Base-by-base conservation (phyloP, 2,113 vertebrate species). In the Phocoena phocoena region DNA sequence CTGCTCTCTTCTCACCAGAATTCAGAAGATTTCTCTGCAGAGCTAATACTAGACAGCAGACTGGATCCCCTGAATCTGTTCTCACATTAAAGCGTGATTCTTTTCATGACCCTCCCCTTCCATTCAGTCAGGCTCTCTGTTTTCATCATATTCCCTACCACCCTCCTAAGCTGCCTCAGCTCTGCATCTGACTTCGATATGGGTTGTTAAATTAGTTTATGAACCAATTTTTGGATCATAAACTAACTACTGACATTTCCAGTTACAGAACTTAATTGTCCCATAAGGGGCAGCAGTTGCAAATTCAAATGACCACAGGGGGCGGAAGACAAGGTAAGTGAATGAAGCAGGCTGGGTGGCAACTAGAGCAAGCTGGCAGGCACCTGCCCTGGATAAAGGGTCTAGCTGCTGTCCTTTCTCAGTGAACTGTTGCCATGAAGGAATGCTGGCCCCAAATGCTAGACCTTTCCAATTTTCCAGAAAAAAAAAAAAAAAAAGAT, bases 361-460 rank as follows among this genome's bases (percentile, higher is more conserved):
- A 31, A 21, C 38, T 8, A 38, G 67, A 14, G 31, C 14, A n/a
- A 26, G 36, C 23, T 6, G 63, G 36, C 0, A 0, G 9, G 33
- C 3, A 2, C 25, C 77, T 50, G 17, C 21, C 23, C 20, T 33
- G 33, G 62, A 84, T 50, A 44, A 73, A 44, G 36, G 11, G 8
- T 33, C 68, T 8, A 71, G 53, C 20, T 44, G 21, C 33, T n/a
- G 0, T 47, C 44, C 18, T 47, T 67, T 25, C 1, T 31, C 1
- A 4, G 8, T 33, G 21, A 50, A 38, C 36, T 17, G 20, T 11
- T 70, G 20, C 14, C 36, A 9, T 44, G 38, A 44, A 88, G 26
- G 13, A 84, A 47, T 41, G 62, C 18, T 8, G 6, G 25, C 2
- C 7, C 6, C 18, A 36, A 85, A 44, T 70, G 26, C 76, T 38